Conservation (phyloP, 2,797 vertebrate genomes). For the Naso thynnoides region DNA sequence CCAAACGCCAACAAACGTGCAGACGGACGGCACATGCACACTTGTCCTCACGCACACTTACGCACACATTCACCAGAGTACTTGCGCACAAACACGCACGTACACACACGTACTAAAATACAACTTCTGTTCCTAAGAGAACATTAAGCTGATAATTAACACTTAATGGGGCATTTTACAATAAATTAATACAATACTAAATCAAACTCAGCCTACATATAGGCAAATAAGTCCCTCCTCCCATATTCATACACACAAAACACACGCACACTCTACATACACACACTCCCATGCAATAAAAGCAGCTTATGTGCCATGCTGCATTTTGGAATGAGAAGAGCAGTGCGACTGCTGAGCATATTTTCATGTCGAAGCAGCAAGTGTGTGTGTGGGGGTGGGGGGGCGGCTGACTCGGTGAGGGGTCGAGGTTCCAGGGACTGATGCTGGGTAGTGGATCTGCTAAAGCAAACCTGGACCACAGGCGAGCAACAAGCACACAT, state of each 20-base stretch:
- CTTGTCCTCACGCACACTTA: constrained; percentile 56
- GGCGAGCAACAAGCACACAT: constrained; percentile 80
- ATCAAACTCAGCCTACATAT: constrained; percentile 79
- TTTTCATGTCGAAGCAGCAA: constrained; percentile 77
- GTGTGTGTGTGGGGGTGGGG: too few relatives aligned
- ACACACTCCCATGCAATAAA: constrained; percentile 83
- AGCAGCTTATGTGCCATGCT: constrained; percentile 81
- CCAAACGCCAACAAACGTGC: constrained; percentile 78
- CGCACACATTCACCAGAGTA: constrained; percentile 43
- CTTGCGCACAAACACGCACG: constrained; percentile 55
- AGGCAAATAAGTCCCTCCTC: constrained; percentile 77
- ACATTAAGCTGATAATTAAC: constrained; percentile 80
- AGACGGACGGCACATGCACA: constrained; percentile 77
- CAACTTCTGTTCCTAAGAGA: constrained; percentile 79
- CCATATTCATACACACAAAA: constrained; percentile 65
- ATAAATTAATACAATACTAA: constrained; percentile 83
- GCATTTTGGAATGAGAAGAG: constrained; percentile 78
- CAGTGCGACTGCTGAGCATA: constrained; percentile 76
- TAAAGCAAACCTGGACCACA: constrained; percentile 78
- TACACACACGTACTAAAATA: constrained; percentile 71
- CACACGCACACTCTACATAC: constrained; percentile 64
- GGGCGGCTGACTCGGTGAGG: constrained; percentile 33
- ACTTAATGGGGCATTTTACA: constrained; percentile 72
- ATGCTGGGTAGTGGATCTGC: constrained; percentile 73
- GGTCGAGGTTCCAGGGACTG: constrained; percentile 55